Evolutionary conservation across 2,888 invertebrate genomes (phyloP), one percentile per base, ranked within the genome.

Genomic region (Lasioglossum vierecki): DNA sequence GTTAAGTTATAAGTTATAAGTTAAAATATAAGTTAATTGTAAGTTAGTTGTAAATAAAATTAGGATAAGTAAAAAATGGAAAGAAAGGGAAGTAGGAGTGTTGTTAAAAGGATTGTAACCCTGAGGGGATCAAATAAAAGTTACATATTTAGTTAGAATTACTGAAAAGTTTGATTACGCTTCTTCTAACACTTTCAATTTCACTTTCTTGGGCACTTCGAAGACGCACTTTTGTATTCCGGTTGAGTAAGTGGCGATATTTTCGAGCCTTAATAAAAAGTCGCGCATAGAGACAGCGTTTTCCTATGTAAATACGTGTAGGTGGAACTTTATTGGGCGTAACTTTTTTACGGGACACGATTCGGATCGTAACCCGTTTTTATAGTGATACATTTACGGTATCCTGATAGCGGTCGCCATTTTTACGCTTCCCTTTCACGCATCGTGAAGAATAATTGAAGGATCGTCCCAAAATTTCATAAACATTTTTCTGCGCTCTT

Each of bases 341-440:
- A 74, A 77, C 53, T 41, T 75, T 82, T 80, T 80, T 80, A 80
- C 60, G 30, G 35, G 13, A 66, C n/a, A 80, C 73, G 26, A 74
- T 80, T 74, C 68, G 44, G 44, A 46, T 80, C 81, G 70, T 82
- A 80, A 15, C 9, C 30, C 39, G 46, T 35, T 49, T 46, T 70
- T 70, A n/a, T 9, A 80, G 66, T 39, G 74, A 80, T 68, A 80
- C 46, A 66, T 74, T 80, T 80, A 74, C 11, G 53, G 73, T 22
- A 68, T 70, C 53, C 68, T 57, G 73, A 80, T 80, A 46, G 76
- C 76, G 76, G 44, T 68, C 18, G 44, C 35, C 70, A 76, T 44
- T 70, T 80, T 68, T 68, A 73, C 53, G 66, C 4, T 30, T 30
- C 6, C n/a, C 44, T 79, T 80, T 57, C 68, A 26, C 46, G 5